Evolutionary conservation across 2,113 vertebrate species (phyloP).

Genomic region (Tyto alba): DNA sequence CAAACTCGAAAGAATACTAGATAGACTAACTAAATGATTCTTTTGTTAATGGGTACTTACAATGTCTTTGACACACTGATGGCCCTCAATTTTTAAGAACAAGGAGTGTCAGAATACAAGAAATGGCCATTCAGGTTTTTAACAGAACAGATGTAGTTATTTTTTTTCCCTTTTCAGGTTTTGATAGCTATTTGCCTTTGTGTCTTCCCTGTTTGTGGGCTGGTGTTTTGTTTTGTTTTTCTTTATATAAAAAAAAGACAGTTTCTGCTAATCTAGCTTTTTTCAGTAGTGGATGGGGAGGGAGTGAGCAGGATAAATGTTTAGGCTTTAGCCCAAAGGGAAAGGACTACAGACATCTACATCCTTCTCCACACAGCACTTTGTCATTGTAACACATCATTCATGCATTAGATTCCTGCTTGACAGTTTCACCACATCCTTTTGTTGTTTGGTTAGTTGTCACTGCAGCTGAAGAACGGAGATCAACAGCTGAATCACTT

Average conservation of each 20-base stretch:
- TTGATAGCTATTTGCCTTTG: neutral
- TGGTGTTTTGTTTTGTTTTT: too few species aligned
- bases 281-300: neutral
- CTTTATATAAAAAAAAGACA: too few species aligned
- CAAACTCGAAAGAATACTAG: neutral
- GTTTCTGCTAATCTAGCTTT: neutral
- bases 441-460: neutral
- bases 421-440: neutral
- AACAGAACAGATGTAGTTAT: neutral
- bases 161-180: neutral
- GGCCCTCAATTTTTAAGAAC: neutral
- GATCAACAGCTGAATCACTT: neutral
- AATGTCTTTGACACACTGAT: neutral
- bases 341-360: neutral
- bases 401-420: neutral
- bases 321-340: neutral
- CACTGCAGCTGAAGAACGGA: neutral
- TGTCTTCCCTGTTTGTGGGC: neutral
- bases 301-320: neutral
- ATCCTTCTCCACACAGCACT: neutral
- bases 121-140: neutral
- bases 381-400: neutral
- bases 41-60: neutral
- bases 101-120: neutral
- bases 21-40: neutral